Conservation (phyloP, 2,797 vertebrate species). For the Australoheros facetus region DNA sequence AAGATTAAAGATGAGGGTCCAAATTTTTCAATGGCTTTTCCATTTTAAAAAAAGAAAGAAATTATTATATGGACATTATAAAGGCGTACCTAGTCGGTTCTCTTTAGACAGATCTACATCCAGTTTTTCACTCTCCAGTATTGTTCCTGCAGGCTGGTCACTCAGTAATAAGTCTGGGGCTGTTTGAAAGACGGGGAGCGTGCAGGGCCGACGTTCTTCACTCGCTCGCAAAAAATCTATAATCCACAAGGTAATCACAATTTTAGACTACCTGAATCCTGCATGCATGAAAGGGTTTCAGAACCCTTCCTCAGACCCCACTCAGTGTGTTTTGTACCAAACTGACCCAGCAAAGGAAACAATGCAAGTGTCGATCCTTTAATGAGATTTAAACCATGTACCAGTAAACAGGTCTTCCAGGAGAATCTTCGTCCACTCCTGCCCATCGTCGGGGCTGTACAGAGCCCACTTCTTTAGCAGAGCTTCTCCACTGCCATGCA, state of each 20-base stretch:
- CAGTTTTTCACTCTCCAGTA: constrained; percentile 87
- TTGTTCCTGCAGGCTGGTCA: constrained; percentile 89
- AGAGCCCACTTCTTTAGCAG: constrained; percentile 96
- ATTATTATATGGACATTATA: not conserved
- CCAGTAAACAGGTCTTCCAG: constrained; percentile 92
- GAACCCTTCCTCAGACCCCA: not conserved
- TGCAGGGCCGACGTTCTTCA: constrained; percentile 83
- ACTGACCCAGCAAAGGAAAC: not conserved
- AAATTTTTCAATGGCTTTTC: not conserved
- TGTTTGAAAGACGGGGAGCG: constrained; percentile 90
- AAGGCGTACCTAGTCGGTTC: constrained; percentile 81
- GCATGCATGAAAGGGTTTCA: not conserved
- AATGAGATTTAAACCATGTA: constrained; percentile 39
- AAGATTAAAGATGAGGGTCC: not conserved
- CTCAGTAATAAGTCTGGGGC: constrained; percentile 92
- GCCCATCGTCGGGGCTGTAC: constrained; percentile 91
- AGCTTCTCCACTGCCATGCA: constrained; percentile 91
- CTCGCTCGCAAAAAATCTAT: constrained; percentile 88
- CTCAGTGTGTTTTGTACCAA: not conserved
- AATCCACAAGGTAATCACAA: not conserved
- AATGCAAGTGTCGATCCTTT: not conserved
- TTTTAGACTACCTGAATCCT: not conserved
- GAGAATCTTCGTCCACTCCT: constrained; percentile 87
- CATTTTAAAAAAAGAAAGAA: not conserved
- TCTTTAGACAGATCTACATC: constrained; percentile 87